phyloP scores from a whole-genome alignment of 1,140 invertebrate genomes.

The Cotesia typhae region DNA sequence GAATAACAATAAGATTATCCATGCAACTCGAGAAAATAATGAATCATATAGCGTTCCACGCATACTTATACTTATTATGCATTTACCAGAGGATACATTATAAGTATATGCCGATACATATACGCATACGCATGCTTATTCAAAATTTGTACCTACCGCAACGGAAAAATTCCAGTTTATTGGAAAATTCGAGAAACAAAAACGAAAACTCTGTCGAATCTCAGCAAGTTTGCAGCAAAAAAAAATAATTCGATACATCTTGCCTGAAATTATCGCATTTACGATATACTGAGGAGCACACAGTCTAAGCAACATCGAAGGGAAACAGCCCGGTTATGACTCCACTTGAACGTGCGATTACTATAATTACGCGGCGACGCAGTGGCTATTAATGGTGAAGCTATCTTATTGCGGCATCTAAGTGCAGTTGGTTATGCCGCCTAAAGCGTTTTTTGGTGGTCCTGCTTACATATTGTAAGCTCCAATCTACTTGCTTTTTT shows the following conservation, averaged over 20 bases:
- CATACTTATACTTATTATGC: slow-evolving; percentile 1
- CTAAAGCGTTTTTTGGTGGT: slow-evolving; percentile 35
- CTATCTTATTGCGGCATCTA: slow-evolving; percentile 56
- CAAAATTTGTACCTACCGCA: neutral
- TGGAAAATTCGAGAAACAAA: slow-evolving; percentile 26
- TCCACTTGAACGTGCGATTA: slow-evolving; percentile 48
- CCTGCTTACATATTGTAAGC: neutral
- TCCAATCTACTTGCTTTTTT: slow-evolving; percentile 15
- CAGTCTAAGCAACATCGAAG: slow-evolving; percentile 20
- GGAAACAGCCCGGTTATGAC: slow-evolving; percentile 47
- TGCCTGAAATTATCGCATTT: slow-evolving; percentile 35
- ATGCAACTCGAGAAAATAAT: slow-evolving; percentile 9
- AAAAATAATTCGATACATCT: slow-evolving; percentile 24
- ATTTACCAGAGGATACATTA: slow-evolving; percentile 10
- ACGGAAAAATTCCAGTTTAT: slow-evolving; percentile 31
- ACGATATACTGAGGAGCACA: slow-evolving; percentile 19
- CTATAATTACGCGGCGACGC: slow-evolving; percentile 55
- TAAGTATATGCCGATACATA: neutral
- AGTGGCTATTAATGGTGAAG: slow-evolving; percentile 52
- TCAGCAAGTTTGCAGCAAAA: slow-evolving; percentile 4
- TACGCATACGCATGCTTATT: neutral
- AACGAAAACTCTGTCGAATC: neutral
- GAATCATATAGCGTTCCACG: slow-evolving; percentile 21
- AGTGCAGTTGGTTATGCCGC: slow-evolving; percentile 46
- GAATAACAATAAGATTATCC: slow-evolving; percentile 25